These are phyloP conservation scores for Spongilla lacustris DNA, from an alignment of 37 sponge, comb jelly and placozoan genomes.

Conservation along the genomic window DNA sequence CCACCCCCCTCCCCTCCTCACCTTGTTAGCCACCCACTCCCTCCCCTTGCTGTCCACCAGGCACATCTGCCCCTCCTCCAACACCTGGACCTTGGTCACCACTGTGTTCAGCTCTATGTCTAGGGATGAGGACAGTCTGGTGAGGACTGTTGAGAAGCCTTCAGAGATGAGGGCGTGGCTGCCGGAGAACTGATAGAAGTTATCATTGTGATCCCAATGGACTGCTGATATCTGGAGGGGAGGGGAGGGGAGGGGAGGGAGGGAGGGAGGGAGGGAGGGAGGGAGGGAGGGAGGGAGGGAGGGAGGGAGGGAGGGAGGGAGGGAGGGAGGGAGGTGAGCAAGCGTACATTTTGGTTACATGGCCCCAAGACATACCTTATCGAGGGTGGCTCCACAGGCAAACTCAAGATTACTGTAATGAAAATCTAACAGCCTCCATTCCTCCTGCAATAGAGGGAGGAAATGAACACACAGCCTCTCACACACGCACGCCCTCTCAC, in stretches of 20 bases:
- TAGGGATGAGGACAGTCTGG: slow-evolving; percentile 46
- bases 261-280: background rate
- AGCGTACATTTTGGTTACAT: background rate
- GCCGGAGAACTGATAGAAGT: slow-evolving; percentile 84
- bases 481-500: slow-evolving; percentile 2
- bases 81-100: slow-evolving; percentile 45
- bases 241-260: background rate
- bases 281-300: background rate
- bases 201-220: slow-evolving; percentile 92
- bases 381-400: slow-evolving; percentile 85
- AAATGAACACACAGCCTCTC: background rate
- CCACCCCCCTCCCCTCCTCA: background rate
- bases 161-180: slow-evolving; percentile 77
- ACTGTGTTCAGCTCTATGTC: slow-evolving; percentile 51
- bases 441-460: slow-evolving; percentile 50
- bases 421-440: slow-evolving; percentile 75
- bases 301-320: background rate
- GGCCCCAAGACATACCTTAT: slow-evolving; percentile 48
- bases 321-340: background rate
- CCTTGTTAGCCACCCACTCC: slow-evolving; percentile 44
- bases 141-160: slow-evolving; percentile 57
- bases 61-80: background rate
- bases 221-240: slow-evolving; percentile 75
- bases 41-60: slow-evolving; percentile 9
- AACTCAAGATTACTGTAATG: slow-evolving; percentile 90